A percentile compares a stretch with the other conserved stretches of the same genome.
These are phyloP conservation scores for Champsocephalus gunnari DNA, from an alignment of 2,797 vertebrate species.

Conservation along the genomic window DNA sequence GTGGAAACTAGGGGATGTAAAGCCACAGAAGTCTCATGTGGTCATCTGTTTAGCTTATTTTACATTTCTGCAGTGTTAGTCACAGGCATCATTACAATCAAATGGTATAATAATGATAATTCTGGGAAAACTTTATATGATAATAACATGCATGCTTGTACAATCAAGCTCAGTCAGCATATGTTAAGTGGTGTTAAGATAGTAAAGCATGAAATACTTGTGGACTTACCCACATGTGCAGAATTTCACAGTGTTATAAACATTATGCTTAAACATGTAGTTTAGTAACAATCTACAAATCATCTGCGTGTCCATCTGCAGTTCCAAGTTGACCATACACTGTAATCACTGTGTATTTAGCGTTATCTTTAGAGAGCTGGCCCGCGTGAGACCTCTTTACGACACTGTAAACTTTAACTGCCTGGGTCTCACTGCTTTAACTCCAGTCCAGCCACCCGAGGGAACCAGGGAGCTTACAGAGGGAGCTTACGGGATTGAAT, in stretches of 20 bases:
- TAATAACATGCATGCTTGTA: slow-evolving; percentile 25
- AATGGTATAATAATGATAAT: slow-evolving; percentile 30
- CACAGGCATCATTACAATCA: slow-evolving; percentile 32
- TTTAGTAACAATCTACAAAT: slow-evolving; percentile 54
- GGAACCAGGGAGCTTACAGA: slow-evolving; percentile 72
- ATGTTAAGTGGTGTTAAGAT: slow-evolving; percentile 17
- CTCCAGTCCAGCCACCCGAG: slow-evolving; percentile 73
- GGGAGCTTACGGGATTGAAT: slow-evolving; percentile 75
- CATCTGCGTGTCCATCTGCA: slow-evolving; percentile 49
- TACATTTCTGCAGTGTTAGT: slow-evolving; percentile 36
- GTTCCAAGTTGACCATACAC: slow-evolving; percentile 62
- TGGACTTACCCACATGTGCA: slow-evolving; percentile 4
- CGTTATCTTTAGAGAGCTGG: slow-evolving; percentile 81
- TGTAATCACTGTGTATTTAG: slow-evolving; percentile 81
- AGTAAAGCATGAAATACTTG: slow-evolving; percentile 23
- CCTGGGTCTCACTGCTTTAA: slow-evolving; percentile 76
- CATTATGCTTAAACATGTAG: slow-evolving; percentile 8
- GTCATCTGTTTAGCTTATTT: slow-evolving; percentile 34
- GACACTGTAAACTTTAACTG: slow-evolving; percentile 84
- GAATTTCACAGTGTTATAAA: slow-evolving; percentile 8
- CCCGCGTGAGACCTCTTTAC: slow-evolving; percentile 77
- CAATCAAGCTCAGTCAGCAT: slow-evolving; percentile 38
- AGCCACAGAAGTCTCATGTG: slow-evolving; percentile 43
- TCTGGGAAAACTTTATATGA: background rate
- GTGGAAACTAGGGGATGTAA: slow-evolving; percentile 50